Base-by-base conservation (phyloP, 2,113 vertebrate species). In the Phalacrocorax carbo region DNA sequence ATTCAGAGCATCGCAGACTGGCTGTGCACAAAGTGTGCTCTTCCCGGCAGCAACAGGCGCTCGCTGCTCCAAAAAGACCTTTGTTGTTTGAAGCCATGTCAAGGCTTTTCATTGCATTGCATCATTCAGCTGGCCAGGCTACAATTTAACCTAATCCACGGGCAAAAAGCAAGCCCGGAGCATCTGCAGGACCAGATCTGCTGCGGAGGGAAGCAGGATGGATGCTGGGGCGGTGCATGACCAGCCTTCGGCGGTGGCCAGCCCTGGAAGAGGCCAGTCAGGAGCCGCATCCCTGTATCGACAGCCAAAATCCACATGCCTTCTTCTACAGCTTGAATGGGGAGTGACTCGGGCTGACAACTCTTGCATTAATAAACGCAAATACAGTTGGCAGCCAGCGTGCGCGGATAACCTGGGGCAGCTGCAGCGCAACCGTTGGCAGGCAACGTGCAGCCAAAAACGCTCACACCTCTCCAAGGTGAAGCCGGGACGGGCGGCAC, bases 41-140 rank as follows among this genome's bases (percentile, higher is more conserved):
- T 76, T 85, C 83, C 80, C 15, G 1, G 77, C 91, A 92, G 95
- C 66, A 4, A 51, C 10, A 3, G 62, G 91, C 13, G 7, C 89
- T 62, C 8, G 4, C 52, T 72, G 88, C 85, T 95, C 91, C 23
- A 0, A 68, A 48, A 96, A 95, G 86, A 76, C 88, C 78, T 91
- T 75, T 93, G 91, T 86, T 90, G 72, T 95, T 83, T 77, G 86
- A 95, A 94, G 92, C 95, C 60, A 51, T 17, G 77, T 73, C 72
- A 82, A 94, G 82, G 92, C 55, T 90, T 97, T 95, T 80, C 77
- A 83, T 52, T 2, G 5, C 73, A 51, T 96, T 96, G 94, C 87
- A 93, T 94, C 93, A 82, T 42, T 34, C 86, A 55, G 73, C 88
- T 90, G 90, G 94, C 89, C 80, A 40, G 88, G 86, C 80, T 90